Evolutionary conservation across 2,888 invertebrate species (phyloP), one percentile per base, ranked within the genome.

Genomic region (Graphium colonna): DNA sequence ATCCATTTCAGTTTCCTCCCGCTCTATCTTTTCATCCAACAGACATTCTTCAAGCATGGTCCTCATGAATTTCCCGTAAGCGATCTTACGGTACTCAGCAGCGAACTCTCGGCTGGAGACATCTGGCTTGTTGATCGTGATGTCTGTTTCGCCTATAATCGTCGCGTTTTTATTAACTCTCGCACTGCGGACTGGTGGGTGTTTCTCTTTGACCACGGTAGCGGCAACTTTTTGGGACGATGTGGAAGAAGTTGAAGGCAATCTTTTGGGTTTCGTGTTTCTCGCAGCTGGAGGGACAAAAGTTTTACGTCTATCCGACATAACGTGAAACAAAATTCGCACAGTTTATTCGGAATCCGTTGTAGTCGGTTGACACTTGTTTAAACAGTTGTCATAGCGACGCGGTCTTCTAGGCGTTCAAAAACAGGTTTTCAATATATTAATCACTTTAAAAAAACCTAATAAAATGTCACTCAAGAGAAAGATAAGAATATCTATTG

Each of bases 1-100:
- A n/a, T 90, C 90, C 53, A 88, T 73, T 3, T 78, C 65, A 0
- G 79, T 82, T 43, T 83, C 80, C 38, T 88, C 88, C 0, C 79
- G 57, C 1, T 80, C 73, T 13, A 87, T 78, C 60, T 86, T 86
- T 9, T 87, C 87, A 2, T 87, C 83, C 0, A 84, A 66, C 0
- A 89, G 40, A 21, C 85, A 82, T 41, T 87, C 85, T 52, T 82
- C 79, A 0, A 89, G 51, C 75, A 88, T 75, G 0, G 75, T 72
- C 0, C 85, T 72, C 12, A 87, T 57, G 55, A 82, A 83, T 46
- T 80, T 80, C 0, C 80, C 81, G 39, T 87, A 82, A 0, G 82
- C 82, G 1, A 82, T 67, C 62, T 84, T 77, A 5, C 75, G 73
- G 41, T 75, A 61, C 52, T 73, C 76, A 0, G 65, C 61, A 13